Base-by-base conservation (phyloP, 2,888 invertebrate species). In the Atethmia centrago region DNA sequence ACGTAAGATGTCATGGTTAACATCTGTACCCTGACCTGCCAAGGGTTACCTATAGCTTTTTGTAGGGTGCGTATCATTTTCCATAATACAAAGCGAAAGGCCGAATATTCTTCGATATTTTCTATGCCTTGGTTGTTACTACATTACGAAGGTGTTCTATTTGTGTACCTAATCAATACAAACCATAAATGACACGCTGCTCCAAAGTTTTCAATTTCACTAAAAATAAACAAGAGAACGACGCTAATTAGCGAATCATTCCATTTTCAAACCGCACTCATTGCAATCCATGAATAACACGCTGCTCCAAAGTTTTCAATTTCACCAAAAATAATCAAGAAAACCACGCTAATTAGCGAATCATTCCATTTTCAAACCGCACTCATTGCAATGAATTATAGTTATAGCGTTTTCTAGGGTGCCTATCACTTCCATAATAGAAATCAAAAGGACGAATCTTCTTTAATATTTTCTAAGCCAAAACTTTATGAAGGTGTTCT, bases 281-380 rank as follows among this genome's bases (percentile, higher is more conserved):
- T 45, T 58, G 10, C 5, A 36, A 36, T 21, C 7, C 14, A 49
- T 49, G 56, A 9, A 25, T 42, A 42, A 31, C 14, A 68, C 1
- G 4, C 31, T 10, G 21, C 8, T 55, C 7, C 67, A 65, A 28
- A 14, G n/a, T 14, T 0, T 16, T 9, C 14, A 68, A 36, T 77
- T 55, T 77, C 61, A 42, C 16, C 14, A 58, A 55, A 61, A 63
- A 69, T 36, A 77, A 73, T 75, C 59, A 66, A 58, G 45, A 59
- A 5, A 64, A 74, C 12, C 12, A 42, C 56, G 31, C 55, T 19
- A n/a, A n/a, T n/a, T n/a, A n/a, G n/a, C n/a, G n/a, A n/a, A n/a
- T n/a, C n/a, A n/a, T n/a, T n/a, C n/a, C n/a, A n/a, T n/a, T n/a
- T n/a, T n/a, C n/a, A n/a, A n/a, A n/a, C n/a, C n/a, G n/a, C n/a